A percentile compares a stretch with the other conserved stretches of the same genome.
Evolutionary conservation across 2,113 vertebrate genomes (phyloP).

Genomic region (Clarias macrocephalus): DNA sequence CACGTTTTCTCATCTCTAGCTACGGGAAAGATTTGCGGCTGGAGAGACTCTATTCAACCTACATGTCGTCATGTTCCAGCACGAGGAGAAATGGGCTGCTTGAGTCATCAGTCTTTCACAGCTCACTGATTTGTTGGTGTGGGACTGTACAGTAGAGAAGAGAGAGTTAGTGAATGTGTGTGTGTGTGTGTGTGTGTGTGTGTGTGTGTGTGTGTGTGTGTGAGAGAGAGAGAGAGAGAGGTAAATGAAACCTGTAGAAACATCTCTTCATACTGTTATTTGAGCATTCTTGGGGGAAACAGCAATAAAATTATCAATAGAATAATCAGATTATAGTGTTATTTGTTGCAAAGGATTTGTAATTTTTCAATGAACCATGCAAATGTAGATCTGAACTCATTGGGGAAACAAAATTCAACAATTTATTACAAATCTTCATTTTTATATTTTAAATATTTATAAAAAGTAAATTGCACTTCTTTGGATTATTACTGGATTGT

Average conservation of each 20-base stretch:
- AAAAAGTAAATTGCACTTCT: neutral
- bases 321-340: neutral
- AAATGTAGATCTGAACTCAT: neutral
- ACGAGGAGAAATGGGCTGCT: conserved; percentile 5
- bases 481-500: neutral
- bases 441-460: neutral
- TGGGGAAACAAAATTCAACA: too few relatives aligned
- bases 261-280: neutral
- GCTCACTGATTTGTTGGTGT: neutral
- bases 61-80: conserved; percentile 2
- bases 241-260: neutral
- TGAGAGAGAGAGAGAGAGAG: neutral
- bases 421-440: too few relatives aligned
- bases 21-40: neutral
- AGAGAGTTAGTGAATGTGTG: neutral
- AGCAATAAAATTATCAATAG: neutral
- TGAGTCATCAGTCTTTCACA: conserved; percentile 11
- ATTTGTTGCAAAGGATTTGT: neutral
- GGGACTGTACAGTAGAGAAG: neutral
- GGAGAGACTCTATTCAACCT: neutral
- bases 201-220: neutral
- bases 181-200: neutral
- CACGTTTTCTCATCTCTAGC: neutral
- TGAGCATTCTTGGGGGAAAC: neutral
- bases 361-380: neutral